Evolutionary conservation across 2,113 vertebrate species (phyloP), one percentile per base, ranked within the genome.

Genomic region (Sylvicapra grimmia): DNA sequence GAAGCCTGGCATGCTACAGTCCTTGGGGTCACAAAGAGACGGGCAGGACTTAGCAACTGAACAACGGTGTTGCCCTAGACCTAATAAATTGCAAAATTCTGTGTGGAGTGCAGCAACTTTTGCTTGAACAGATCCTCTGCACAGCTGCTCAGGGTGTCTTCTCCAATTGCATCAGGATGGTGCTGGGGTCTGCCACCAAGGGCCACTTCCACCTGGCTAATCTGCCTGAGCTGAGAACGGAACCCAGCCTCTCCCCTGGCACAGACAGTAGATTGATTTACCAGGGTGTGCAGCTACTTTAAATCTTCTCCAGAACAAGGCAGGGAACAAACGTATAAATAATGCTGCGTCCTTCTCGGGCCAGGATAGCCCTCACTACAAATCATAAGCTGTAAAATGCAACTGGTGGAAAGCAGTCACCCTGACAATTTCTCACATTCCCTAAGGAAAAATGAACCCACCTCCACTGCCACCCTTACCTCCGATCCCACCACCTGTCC

Each of bases 271-370:
- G 65, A 89, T 63, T 79, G 53, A 96, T 91, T 94, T 59, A 77
- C 82, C 2, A 6, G 36, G 44, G 65, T 84, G 36, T 75, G 49
- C 13, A 82, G 92, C 80, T 86, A 86, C 95, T 85, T 94, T 97
- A 90, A 97, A 97, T 97, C 98, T 97, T 94, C 86, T 10, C 5
- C 19, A 93, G 80, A 96, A 91, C 77, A 36, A 98, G 95, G 87
- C 96, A 85, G 53, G 63, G 80, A 58, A 89, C 84, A 94, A 96
- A 96, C 92, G 92, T 58, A 88, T 96, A 97, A 97, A 95, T 97
- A 93, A 98, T 16, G 18, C 54, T 8, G 49, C 0, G 3, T 29
- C 86, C 89, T 86, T 90, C 25, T 4, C 12, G 0, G 72, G 72
- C 80, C 75, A 31, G 33, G 51, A 54, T 8, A 53, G 84, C 53